A percentile compares a stretch with the other conserved stretches of the same genome.
Evolutionary conservation across 2,888 invertebrate genomes (phyloP).

Genomic region (Drosophila multiciliata): DNA sequence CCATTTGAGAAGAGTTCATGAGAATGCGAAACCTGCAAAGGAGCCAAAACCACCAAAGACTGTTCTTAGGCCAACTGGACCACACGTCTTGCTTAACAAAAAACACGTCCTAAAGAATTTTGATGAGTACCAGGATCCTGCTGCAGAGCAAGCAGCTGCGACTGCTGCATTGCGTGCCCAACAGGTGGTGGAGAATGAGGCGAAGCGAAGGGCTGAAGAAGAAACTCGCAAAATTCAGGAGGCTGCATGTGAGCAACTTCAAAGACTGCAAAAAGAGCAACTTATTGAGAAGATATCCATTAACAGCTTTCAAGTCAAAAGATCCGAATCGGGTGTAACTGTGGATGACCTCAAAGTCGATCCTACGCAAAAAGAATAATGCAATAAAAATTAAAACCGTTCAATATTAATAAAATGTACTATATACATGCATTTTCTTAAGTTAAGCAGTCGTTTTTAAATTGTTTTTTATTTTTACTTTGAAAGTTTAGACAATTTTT

Average conservation of each 20-base stretch:
- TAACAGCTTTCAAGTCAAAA: conserved; percentile 64
- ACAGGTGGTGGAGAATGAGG: conserved; percentile 71
- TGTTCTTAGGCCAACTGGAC: conserved; percentile 47
- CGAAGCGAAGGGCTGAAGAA: conserved; percentile 71
- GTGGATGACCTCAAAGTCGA: conserved; percentile 32
- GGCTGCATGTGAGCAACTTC: conserved; percentile 76
- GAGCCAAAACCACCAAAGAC: conserved; percentile 43
- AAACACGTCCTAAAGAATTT: conserved; percentile 46
- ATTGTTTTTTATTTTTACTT: not conserved
- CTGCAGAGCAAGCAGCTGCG: conserved; percentile 72
- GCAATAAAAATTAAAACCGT: not conserved
- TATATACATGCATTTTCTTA: not conserved
- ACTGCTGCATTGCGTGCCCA: conserved; percentile 75
- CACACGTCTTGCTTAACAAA: conserved; percentile 28
- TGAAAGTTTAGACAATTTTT: not conserved
- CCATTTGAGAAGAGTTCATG: conserved; percentile 79
- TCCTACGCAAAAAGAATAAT: not conserved
- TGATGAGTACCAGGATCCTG: conserved; percentile 70
- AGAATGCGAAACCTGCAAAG: conserved; percentile 60
- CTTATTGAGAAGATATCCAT: conserved; percentile 49
- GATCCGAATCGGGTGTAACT: conserved; percentile 38
- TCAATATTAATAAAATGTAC: not conserved
- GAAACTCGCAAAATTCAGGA: conserved; percentile 73
- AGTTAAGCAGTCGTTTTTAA: not conserved
- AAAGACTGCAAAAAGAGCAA: conserved; percentile 59